phyloP scores from a whole-genome alignment of 2,113 vertebrate species.

The Poeciliopsis turrubarensis region DNA sequence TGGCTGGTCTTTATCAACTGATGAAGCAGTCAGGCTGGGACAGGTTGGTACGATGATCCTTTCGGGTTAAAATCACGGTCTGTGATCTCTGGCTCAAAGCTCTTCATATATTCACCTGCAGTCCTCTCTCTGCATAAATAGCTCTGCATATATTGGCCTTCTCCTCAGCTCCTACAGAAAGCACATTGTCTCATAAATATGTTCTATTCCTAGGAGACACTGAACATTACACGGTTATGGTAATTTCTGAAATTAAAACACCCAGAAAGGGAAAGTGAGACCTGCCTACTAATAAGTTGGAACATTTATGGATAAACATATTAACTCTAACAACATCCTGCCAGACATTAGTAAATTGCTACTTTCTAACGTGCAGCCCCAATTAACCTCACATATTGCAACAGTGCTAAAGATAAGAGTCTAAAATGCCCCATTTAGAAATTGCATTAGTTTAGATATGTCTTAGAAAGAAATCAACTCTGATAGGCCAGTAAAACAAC shows the following conservation, averaged over 20 bases:
- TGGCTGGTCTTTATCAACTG: too few species aligned
- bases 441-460: neutral
- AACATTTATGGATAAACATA: neutral
- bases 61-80: neutral
- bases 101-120: neutral
- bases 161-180: neutral
- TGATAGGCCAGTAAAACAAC: neutral
- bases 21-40: too few species aligned
- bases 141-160: neutral
- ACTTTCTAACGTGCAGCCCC: neutral
- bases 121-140: neutral
- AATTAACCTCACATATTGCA: conserved; percentile 7
- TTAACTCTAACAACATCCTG: neutral
- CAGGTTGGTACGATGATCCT: too few species aligned
- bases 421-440: neutral
- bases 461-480: neutral
- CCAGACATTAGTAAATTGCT: neutral
- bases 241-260: neutral
- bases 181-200: neutral
- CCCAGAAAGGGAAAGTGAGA: neutral
- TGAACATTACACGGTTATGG: neutral
- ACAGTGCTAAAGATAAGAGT: neutral
- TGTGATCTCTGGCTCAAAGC: neutral
- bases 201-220: neutral
- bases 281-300: neutral